Evolutionary conservation across 1,140 invertebrate species (phyloP).

Genomic region (Odontomachus brunneus): DNA sequence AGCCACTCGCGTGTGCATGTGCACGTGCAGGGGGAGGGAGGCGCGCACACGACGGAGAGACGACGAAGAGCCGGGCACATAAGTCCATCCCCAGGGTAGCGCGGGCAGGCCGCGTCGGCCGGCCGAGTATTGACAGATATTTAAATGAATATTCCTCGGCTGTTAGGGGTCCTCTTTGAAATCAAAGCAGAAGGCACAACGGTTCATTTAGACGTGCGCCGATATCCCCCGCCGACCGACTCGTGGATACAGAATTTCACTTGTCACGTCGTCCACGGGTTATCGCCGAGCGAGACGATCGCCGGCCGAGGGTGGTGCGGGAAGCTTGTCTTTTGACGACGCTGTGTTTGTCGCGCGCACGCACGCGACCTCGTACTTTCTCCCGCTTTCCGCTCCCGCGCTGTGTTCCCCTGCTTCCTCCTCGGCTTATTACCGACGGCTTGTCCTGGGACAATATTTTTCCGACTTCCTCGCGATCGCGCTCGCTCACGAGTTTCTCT

Average conservation of each 20-base stretch:
- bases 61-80: constrained; percentile 71
- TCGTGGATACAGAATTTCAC: constrained; percentile 76
- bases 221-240: constrained; percentile 71
- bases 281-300: constrained; percentile 69
- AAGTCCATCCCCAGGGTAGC: constrained; percentile 77
- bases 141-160: constrained; percentile 84
- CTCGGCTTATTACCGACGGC: constrained; percentile 9
- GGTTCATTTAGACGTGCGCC: constrained; percentile 79
- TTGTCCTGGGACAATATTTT: neutral
- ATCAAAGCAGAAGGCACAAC: constrained; percentile 79
- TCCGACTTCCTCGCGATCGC: neutral
- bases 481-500: too few relatives aligned
- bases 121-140: constrained; percentile 84
- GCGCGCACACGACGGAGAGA: constrained; percentile 31
- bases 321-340: constrained; percentile 62
- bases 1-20: constrained; percentile 22
- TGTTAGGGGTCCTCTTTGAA: constrained; percentile 81
- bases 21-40: constrained; percentile 55
- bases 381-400: constrained; percentile 21
- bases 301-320: constrained; percentile 45
- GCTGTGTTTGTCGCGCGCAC: constrained; percentile 69
- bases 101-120: constrained; percentile 72
- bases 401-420: neutral
- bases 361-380: constrained; percentile 59
- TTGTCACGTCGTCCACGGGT: constrained; percentile 75